Evolutionary conservation across 2,888 invertebrate species (phyloP), one percentile per base, ranked within the genome.

Genomic region (Drosophila subsilvestris): DNA sequence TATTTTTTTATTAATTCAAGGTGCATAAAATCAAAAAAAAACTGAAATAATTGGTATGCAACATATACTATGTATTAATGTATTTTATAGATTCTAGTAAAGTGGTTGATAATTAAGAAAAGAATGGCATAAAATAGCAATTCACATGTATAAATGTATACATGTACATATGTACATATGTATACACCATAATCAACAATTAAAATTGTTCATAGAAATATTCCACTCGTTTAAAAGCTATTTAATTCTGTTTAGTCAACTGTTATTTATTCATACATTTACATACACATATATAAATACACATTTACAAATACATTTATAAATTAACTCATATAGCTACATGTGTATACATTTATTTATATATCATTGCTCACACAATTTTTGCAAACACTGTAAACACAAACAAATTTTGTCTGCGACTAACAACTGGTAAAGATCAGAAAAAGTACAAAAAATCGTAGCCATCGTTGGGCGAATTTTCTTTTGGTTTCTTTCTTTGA

Each of bases 281-380:
- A 57, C 45, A 63, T 62, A 53, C 62, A 63, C 72, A 76, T 60
- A 55, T 55, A 73, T 57, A 69, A 62, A 61, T 71, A 67, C 48
- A 55, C 55, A 57, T 63, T 50, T 65, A 61, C 58, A 66, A 69
- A 68, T 70, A 74, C 62, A 80, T 81, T 51, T 66, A 60, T 85
- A 70, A 78, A 83, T 14, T 14, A 14, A 37, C 37, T 14, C 37
- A 37, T 68, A 70, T 53, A 32, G 25, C 14, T 48, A 8, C 37
- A 12, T 5, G 0, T 25, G 3, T 32, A 53, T 22, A 17, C 44
- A 20, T 29, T 18, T 49, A 20, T 29, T 18, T 18, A 37, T 48
- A 18, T 10, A 51, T 42, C 20, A 25, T 44, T 60, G 25, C 25
- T 25, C n/a, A 25, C 48, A 37, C 37, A n/a, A 6, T 9, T 25